phyloP scores from a whole-genome alignment of 2,888 invertebrate species.

The Cataglyphis rosenhaueri region DNA sequence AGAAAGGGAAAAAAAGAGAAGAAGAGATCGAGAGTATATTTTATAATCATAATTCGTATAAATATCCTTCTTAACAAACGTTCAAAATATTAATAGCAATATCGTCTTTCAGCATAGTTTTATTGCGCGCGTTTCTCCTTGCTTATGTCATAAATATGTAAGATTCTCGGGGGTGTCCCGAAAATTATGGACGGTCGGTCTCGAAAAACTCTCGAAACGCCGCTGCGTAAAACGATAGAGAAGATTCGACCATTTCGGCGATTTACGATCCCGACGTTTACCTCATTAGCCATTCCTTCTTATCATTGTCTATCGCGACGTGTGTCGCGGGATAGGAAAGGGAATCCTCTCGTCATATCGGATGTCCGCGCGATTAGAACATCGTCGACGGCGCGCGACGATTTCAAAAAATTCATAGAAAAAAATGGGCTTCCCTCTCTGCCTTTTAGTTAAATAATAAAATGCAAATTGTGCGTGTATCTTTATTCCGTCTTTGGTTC shows the following conservation, averaged over 20 bases:
- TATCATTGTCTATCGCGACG: constrained; percentile 75
- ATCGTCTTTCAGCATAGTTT: neutral
- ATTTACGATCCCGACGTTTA: constrained; percentile 70
- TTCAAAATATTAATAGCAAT: neutral
- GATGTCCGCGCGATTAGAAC: constrained; percentile 51
- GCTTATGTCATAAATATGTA: neutral
- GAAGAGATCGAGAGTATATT: neutral
- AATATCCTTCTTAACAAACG: neutral
- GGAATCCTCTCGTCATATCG: constrained; percentile 61
- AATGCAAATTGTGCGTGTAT: neutral
- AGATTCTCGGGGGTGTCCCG: neutral
- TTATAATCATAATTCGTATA: neutral
- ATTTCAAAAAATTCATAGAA: constrained; percentile 41
- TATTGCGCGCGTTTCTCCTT: neutral
- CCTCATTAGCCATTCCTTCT: constrained; percentile 72
- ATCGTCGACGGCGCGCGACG: neutral
- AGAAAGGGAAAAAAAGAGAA: neutral
- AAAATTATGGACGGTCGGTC: constrained; percentile 38
- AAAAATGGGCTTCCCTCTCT: neutral
- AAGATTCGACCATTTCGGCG: constrained; percentile 56
- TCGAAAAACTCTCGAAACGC: neutral
- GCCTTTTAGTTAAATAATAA: constrained; percentile 5
- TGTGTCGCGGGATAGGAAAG: constrained; percentile 51
- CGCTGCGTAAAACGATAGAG: constrained; percentile 38
- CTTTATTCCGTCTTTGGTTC: too few species aligned